These are phyloP conservation scores for Laspeyria flexula DNA, from an alignment of 2,888 invertebrate genomes.

Conservation along the genomic window DNA sequence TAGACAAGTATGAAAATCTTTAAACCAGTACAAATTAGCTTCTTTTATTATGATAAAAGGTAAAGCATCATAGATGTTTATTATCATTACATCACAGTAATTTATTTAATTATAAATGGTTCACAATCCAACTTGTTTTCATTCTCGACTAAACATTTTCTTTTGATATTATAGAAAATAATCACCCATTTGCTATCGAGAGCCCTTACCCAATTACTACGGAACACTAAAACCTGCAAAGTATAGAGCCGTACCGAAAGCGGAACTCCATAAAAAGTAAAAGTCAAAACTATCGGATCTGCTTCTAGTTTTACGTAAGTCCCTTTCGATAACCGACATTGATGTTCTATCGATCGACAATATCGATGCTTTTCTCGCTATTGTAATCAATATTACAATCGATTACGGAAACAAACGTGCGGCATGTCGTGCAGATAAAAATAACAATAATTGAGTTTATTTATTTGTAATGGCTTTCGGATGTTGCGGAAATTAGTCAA, in stretches of 20 bases:
- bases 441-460: neutral
- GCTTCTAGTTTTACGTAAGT: conserved; percentile 71
- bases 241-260: conserved; percentile 48
- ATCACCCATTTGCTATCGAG: too few species aligned
- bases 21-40: too few species aligned
- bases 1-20: too few species aligned
- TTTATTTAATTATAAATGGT: too few species aligned
- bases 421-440: conserved; percentile 12
- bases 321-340: conserved; percentile 41
- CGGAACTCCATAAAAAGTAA: conserved; percentile 71
- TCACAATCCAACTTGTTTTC: too few species aligned
- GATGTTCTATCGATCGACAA: neutral
- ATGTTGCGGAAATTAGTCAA: neutral
- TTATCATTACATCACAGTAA: too few species aligned
- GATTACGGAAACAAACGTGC: conserved; percentile 33
- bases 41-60: too few species aligned
- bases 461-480: neutral
- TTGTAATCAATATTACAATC: conserved; percentile 42
- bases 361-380: conserved; percentile 12
- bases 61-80: too few species aligned
- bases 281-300: conserved; percentile 64
- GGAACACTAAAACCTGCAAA: conserved; percentile 36
- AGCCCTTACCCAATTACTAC: neutral
- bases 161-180: too few species aligned
- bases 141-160: too few species aligned